Evolutionary conservation across 2,113 vertebrate species (phyloP).

Genomic region (Megatriorchis doriae): DNA sequence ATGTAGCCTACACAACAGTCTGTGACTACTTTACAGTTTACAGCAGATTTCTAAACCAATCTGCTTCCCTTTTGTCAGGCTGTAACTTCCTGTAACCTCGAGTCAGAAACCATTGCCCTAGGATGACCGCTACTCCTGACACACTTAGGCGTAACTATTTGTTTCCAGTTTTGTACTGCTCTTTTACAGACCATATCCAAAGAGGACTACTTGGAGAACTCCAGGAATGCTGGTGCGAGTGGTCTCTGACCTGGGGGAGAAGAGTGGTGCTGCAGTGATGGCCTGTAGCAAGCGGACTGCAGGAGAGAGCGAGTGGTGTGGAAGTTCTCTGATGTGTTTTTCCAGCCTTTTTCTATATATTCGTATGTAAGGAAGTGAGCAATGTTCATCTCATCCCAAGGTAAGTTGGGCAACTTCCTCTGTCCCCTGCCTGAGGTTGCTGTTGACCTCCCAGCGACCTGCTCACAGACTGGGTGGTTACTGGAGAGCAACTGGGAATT

Average conservation of each 20-base stretch:
- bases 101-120: background rate
- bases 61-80: background rate
- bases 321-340: background rate
- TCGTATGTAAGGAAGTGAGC: background rate
- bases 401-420: background rate
- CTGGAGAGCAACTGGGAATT: background rate
- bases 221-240: background rate
- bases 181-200: background rate
- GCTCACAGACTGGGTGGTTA: background rate
- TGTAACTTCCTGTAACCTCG: background rate
- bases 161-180: background rate
- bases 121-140: background rate
- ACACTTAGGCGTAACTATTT: background rate
- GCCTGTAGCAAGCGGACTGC: fast-evolving
- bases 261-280: fast-evolving
- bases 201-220: background rate
- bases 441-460: fast-evolving
- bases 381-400: background rate
- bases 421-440: background rate
- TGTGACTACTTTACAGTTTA: background rate
- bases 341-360: background rate
- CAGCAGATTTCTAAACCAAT: background rate
- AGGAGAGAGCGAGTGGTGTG: background rate
- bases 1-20: background rate
- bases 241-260: background rate